Evolutionary conservation across 2,797 vertebrate genomes (phyloP).

Genomic region (Crax fasciolata): DNA sequence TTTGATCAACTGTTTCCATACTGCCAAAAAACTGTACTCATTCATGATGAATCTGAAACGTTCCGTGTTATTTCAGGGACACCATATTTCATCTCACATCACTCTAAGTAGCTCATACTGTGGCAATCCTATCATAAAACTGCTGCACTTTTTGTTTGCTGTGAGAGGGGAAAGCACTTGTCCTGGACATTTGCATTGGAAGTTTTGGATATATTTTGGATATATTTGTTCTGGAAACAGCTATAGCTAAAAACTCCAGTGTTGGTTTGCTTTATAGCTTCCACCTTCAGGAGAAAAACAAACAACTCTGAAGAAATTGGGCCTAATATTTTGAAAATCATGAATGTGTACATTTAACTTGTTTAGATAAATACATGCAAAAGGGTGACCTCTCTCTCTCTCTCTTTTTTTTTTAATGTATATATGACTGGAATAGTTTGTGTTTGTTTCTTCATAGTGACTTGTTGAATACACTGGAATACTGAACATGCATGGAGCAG

Average conservation of each 20-base stretch:
- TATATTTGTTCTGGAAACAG: background rate
- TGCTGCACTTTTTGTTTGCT: background rate
- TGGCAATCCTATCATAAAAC: background rate
- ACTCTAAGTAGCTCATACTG: background rate
- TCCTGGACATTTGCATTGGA: background rate
- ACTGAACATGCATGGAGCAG: background rate
- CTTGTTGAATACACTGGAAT: background rate
- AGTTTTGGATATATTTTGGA: background rate
- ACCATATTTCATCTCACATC: background rate
- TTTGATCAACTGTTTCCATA: background rate
- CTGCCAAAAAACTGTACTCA: background rate
- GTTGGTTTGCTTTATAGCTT: background rate
- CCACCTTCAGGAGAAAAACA: background rate
- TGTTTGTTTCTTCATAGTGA: background rate
- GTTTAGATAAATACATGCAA: background rate
- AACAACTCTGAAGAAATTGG: background rate
- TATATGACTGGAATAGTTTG: background rate
- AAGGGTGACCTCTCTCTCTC: background rate
- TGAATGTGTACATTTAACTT: background rate
- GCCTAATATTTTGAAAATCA: background rate
- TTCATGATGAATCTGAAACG: background rate
- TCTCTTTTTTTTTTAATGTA: background rate
- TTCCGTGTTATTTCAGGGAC: background rate
- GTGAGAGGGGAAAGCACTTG: background rate
- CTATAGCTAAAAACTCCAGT: background rate